Conservation (phyloP, 2,888 invertebrate species). For the Psococerastis gibbosa region DNA sequence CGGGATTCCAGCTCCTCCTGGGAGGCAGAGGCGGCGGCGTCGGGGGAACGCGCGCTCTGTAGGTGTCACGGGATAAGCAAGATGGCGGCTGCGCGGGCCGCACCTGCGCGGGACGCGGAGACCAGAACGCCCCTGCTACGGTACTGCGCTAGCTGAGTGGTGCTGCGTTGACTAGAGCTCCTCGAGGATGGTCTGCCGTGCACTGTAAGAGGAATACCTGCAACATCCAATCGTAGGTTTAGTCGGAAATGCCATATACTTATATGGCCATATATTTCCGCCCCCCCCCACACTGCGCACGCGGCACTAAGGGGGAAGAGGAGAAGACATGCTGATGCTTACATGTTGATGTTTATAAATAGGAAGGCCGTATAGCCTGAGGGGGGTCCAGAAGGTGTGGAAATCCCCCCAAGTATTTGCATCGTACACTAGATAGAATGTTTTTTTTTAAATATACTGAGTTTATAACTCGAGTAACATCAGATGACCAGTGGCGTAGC, state of each 20-base stretch:
- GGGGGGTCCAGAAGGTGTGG: too few species aligned
- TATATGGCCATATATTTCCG: too few species aligned
- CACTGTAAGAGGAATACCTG: conserved; percentile 39
- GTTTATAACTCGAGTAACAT: too few species aligned
- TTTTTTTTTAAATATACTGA: too few species aligned
- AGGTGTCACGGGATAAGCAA: conserved; percentile 85
- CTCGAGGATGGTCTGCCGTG: conserved; percentile 39
- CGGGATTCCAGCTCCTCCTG: conserved; percentile 32
- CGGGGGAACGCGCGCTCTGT: conserved; percentile 19
- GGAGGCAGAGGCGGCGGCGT: conserved; percentile 2
- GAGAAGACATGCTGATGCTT: background rate
- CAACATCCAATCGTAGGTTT: too few species aligned
- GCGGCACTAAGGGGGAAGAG: too few species aligned
- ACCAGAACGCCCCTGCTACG: conserved; percentile 7
- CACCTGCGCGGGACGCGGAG: conserved; percentile 37
- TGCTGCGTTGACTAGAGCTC: conserved; percentile 35
- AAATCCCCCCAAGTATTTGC: too few species aligned
- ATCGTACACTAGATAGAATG: too few species aligned
- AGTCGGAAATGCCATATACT: too few species aligned
- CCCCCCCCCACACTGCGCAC: too few species aligned
- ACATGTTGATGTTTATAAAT: background rate
- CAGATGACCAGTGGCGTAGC: too few species aligned
- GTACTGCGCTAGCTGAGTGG: conserved; percentile 23
- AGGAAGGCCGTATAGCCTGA: background rate
- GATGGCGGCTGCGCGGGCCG: conserved; percentile 84